Evolutionary conservation across 2,888 invertebrate species (phyloP), one percentile per base, ranked within the genome.

Genomic region (Rhagophthalmus giganteus): DNA sequence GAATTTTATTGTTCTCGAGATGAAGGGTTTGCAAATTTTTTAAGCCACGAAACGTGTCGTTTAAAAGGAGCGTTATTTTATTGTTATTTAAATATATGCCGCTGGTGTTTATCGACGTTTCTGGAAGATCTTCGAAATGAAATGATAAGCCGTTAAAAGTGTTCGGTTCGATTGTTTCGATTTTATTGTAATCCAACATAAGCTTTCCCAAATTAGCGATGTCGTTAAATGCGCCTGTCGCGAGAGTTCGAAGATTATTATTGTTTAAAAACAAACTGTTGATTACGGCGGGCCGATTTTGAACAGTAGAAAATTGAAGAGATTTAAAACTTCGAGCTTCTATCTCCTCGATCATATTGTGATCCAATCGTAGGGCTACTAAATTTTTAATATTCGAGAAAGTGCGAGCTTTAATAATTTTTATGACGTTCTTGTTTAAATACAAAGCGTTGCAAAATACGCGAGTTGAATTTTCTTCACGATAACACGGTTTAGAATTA

Each of bases 71-170:
- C 24, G 12, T 35, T 35, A 20, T 9, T 34, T 34, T 34, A 9
- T 30, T 30, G 14, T 15, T 32, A 13, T 32, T 15, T 32, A 32
- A 15, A 32, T 32, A 32, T 13, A 32, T 13, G 14, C 13, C 15
- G 2, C 14, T 6, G 6, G 13, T 13, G 7, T 20, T 20, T 5
- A 5, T 5, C 3, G 20, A 20, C 15, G 6, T 2, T n/a, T 13
- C 6, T 3, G 30, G n/a, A 5, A 32, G 13, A 4, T 2, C 14
- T 13, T 13, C 15, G 2, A 9, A 5, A 3, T 4, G 2, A 4
- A 30, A 11, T 2, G 5, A 2, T 11, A 32, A 32, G n/a, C 32
- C 32, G n/a, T 20, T 20, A 27, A 42, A 42, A 1, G 42, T 2
- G 7, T 33, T 24, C 6, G 13, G 9, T 25, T 32, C 25, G 2